Evolutionary conservation across 2,797 vertebrate species (phyloP).

Genomic region (Gymnothorax javanicus): DNA sequence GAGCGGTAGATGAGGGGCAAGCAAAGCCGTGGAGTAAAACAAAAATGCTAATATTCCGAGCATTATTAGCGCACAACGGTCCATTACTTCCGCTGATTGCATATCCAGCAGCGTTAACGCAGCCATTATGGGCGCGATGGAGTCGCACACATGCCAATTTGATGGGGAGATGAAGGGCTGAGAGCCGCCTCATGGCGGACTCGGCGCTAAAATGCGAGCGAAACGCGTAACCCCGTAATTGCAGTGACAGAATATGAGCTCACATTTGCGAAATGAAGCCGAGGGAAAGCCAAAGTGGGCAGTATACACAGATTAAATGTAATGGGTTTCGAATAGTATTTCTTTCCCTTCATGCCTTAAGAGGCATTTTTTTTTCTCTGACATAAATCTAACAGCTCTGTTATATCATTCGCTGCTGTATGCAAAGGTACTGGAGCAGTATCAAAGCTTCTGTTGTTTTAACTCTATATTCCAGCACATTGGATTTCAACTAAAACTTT

Average conservation of each 20-base stretch:
- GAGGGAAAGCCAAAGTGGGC: constrained; percentile 5
- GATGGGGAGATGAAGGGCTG: constrained; percentile 18
- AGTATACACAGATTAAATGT: not conserved
- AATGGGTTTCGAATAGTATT: not conserved
- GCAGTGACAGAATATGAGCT: not conserved
- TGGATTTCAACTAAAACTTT: not conserved
- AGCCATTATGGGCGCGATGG: constrained; percentile 27
- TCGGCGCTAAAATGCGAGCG: not conserved
- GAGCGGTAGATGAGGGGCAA: not conserved
- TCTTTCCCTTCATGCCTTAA: constrained; percentile 5
- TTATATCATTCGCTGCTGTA: too few relatives aligned
- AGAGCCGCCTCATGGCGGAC: not conserved
- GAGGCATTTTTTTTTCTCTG: not conserved
- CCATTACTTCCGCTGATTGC: constrained; percentile 40
- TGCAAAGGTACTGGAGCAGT: too few relatives aligned
- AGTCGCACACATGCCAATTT: constrained; percentile 19
- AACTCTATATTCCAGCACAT: not conserved
- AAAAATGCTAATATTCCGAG: constrained; percentile 29
- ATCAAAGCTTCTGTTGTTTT: not conserved
- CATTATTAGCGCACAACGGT: constrained; percentile 37
- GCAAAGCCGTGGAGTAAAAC: constrained; percentile 14
- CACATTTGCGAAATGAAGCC: not conserved
- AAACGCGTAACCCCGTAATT: not conserved
- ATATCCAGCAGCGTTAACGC: constrained; percentile 36
- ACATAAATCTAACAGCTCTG: not conserved